phyloP scores from a whole-genome alignment of 2,113 vertebrate species.

The Callipepla squamata region DNA sequence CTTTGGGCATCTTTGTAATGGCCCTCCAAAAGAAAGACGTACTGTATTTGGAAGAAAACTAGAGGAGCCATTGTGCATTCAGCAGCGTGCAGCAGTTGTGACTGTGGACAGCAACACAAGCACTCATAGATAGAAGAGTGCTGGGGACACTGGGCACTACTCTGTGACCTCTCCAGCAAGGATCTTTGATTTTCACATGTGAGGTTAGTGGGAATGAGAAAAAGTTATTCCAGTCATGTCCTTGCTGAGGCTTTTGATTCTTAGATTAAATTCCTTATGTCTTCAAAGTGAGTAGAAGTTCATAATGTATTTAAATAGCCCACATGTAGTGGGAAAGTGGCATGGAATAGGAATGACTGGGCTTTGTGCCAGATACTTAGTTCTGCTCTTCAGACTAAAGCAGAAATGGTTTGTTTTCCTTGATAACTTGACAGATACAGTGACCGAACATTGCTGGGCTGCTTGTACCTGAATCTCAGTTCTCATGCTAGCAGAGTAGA shows the following conservation, averaged over 20 bases:
- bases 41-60: conserved; percentile 31
- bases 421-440: not conserved
- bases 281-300: not conserved
- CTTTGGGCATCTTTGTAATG: conserved; percentile 32
- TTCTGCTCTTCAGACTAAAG: not conserved
- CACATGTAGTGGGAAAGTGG: not conserved
- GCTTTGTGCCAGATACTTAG: not conserved
- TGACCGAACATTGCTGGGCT: not conserved
- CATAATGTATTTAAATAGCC: not conserved
- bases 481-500: not conserved
- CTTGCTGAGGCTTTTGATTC: not conserved
- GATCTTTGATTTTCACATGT: not conserved
- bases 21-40: conserved; percentile 35
- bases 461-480: not conserved
- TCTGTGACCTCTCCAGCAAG: not conserved
- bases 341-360: not conserved
- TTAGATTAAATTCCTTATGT: not conserved
- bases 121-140: not conserved
- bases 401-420: conserved; percentile 14
- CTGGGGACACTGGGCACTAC: not conserved
- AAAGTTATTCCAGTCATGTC: not conserved
- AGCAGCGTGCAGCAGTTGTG: conserved; percentile 6
- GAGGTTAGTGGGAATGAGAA: not conserved
- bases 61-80: conserved; percentile 60
- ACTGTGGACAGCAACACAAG: not conserved